Evolutionary conservation across 2,888 invertebrate species (phyloP).

Genomic region (Atherix ibis): DNA sequence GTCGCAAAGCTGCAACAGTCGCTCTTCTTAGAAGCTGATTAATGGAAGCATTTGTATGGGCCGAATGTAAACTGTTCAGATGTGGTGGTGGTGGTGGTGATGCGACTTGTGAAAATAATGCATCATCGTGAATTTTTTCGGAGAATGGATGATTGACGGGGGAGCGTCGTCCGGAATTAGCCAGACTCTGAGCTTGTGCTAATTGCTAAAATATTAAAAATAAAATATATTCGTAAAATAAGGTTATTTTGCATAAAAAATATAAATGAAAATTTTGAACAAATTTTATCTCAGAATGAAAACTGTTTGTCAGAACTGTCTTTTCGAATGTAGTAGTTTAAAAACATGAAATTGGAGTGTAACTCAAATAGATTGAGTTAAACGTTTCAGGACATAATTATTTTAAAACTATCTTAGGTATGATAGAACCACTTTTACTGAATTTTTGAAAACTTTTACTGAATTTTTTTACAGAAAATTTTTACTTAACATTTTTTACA

Average conservation of each 20-base stretch:
- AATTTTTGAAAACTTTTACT: no score
- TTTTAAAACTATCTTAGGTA: no score
- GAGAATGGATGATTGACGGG: constrained; percentile 34
- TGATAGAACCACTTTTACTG: no score
- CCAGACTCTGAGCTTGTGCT: constrained; percentile 50
- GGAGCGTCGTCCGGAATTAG: constrained; percentile 37
- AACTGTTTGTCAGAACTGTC: no score
- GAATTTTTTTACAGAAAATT: no score
- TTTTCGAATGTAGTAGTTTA: no score
- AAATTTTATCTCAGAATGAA: not conserved
- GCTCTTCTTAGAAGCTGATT: constrained; percentile 51
- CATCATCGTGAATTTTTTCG: constrained; percentile 37
- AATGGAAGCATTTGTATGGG: constrained; percentile 29
- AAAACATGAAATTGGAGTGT: no score
- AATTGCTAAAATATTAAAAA: constrained; percentile 31
- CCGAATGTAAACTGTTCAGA: constrained; percentile 33
- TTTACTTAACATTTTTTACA: no score
- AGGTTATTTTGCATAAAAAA: no score
- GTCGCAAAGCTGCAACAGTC: constrained; percentile 32
- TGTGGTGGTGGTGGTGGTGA: constrained; percentile 45
- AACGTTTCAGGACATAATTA: no score
- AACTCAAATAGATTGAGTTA: no score
- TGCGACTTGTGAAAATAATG: constrained; percentile 30
- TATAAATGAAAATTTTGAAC: constrained; percentile 2
- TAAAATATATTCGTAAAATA: no score